Conservation (phyloP, 2,797 vertebrate genomes). For the Chiloscyllium punctatum region DNA sequence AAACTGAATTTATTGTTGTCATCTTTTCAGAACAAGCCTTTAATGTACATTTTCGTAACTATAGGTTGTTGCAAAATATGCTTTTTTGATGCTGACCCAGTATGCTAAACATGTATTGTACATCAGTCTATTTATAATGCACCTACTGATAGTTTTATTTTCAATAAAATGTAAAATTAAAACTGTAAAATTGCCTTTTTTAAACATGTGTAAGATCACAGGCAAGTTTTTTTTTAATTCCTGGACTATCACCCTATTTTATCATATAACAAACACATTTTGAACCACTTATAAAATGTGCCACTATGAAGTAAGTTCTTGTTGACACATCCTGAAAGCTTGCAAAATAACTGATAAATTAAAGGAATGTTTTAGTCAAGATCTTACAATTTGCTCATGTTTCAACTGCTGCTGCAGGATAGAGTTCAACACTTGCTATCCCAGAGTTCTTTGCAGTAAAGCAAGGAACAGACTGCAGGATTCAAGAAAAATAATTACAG, state of each 20-base stretch:
- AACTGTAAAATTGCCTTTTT: slow-evolving; percentile 63
- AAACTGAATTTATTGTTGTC: slow-evolving; percentile 55
- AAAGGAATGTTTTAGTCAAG: neutral
- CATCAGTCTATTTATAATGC: slow-evolving; percentile 68
- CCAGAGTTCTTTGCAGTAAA: neutral
- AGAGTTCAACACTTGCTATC: neutral
- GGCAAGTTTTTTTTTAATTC: neutral
- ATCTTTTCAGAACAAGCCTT: slow-evolving; percentile 80
- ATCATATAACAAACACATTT: neutral
- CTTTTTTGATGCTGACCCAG: slow-evolving; percentile 65
- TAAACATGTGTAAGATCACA: slow-evolving; percentile 45
- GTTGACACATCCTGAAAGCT: neutral
- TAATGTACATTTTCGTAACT: slow-evolving; percentile 71
- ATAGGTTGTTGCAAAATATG: slow-evolving; percentile 70
- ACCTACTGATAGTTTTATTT: slow-evolving; percentile 81
- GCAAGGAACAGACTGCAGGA: neutral
- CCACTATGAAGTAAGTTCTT: neutral
- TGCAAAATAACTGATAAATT: neutral
- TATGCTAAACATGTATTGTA: slow-evolving; percentile 63
- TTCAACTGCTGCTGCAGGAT: neutral
- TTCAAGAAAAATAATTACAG: neutral
- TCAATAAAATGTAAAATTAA: slow-evolving; percentile 69
- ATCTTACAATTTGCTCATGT: neutral
- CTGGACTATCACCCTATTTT: neutral
- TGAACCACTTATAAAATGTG: neutral